Base-by-base conservation (phyloP, 2,113 vertebrate genomes). In the Neolamprologus hecqui region DNA sequence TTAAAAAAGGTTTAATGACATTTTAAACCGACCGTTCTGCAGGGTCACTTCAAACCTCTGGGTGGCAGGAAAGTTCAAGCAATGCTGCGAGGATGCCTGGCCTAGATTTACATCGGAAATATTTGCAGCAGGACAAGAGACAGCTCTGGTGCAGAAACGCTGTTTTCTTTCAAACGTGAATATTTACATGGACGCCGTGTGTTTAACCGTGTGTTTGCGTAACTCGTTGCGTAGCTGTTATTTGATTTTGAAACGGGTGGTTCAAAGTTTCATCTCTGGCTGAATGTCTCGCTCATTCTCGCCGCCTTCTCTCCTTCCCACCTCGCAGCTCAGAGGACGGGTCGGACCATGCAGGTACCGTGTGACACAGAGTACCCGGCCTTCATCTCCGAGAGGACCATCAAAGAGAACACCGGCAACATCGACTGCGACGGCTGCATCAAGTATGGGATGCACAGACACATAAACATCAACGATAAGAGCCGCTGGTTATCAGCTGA, bases 331-430 rank as follows among this genome's bases (percentile, higher is more conserved):
- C 97, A 99, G 96, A 97, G 98, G 92, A 91, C 97, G 35, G 95
- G 97, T 89, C 98, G 97, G 57, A 96, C 97, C 94, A 97, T 97
- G 95, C 94, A 98, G 94, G 98, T 99, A 90, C 98, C 98, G 28
- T 99, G 99, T 90, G 98, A 99, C 86, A 99, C 98, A 0, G 99
- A 99, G 91, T 99, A 99, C 90, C 98, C 99, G 42, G 98, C 98
- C 12, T 99, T 99, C 85, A 96, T 99, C 92, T 99, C 99, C 0
- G 99, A 99, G 92, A 98, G 98, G 90, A 99, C 99, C 93, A 99
- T 99, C 96, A 99, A 99, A 94, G 99, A 99, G 95, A 99, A 98
- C 89, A 98, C 94, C 19, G 99, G 98, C 86, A 98, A 97, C 94
- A 96, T 99, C 80, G 97, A 97, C 95, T 99, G 98, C 33, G 97